phyloP scores from a whole-genome alignment of 1,140 invertebrate genomes.

The Zaprionus davidi region DNA sequence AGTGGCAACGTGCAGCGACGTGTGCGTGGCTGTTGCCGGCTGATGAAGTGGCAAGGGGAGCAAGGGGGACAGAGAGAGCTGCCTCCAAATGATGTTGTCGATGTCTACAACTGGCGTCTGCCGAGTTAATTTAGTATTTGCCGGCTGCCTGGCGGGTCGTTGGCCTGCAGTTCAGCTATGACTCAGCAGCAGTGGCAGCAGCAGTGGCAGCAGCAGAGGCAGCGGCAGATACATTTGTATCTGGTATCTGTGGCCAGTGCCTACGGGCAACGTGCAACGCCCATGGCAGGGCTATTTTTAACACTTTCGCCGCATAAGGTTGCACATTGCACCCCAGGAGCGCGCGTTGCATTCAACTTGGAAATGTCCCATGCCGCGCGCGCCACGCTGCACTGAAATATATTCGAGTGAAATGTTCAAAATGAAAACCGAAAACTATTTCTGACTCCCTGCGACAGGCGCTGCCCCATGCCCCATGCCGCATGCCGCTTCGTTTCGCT shows the following conservation, averaged over 20 bases:
- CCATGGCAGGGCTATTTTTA: slow-evolving; percentile 71
- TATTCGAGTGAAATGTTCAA: slow-evolving; percentile 31
- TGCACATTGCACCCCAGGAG: slow-evolving; percentile 71
- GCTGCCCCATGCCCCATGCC: neutral
- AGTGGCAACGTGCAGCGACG: slow-evolving; percentile 19
- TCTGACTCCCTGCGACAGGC: slow-evolving; percentile 20
- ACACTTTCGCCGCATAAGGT: slow-evolving; percentile 69
- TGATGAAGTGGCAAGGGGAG: no score
- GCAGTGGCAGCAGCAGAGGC: slow-evolving; percentile 13
- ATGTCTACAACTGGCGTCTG: slow-evolving; percentile 55
- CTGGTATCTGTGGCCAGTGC: slow-evolving; percentile 34
- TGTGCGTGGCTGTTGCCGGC: slow-evolving; percentile 15
- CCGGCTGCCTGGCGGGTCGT: slow-evolving; percentile 56
- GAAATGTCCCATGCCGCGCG: slow-evolving; percentile 72
- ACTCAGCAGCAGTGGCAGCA: slow-evolving; percentile 20
- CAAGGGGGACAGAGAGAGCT: no score
- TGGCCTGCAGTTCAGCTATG: slow-evolving; percentile 65
- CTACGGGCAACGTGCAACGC: slow-evolving; percentile 42
- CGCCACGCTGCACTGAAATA: slow-evolving; percentile 40
- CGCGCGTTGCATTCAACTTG: slow-evolving; percentile 43
- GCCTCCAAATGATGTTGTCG: slow-evolving; percentile 69
- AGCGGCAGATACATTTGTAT: slow-evolving; percentile 5
- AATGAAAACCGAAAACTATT: slow-evolving; percentile 30
- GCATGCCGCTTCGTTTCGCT: slow-evolving; percentile 13
- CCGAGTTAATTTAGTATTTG: slow-evolving; percentile 52